phyloP scores from a whole-genome alignment of 2,113 vertebrate genomes.

The Rousettus leschenaultii region DNA sequence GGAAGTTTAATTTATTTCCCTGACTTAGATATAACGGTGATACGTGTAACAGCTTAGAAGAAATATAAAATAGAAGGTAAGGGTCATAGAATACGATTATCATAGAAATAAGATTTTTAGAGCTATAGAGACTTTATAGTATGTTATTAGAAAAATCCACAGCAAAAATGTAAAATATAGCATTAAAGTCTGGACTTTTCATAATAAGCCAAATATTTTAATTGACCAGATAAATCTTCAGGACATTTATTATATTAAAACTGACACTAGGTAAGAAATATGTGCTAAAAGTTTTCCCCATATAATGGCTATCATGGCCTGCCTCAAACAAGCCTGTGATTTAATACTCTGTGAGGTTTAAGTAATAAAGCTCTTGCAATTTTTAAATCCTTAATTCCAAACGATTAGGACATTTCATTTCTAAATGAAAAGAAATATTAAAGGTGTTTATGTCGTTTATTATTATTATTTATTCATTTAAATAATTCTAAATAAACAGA shows the following conservation, averaged over 20 bases:
- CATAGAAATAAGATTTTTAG: constrained; percentile 47
- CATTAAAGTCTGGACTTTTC: background rate
- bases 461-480: background rate
- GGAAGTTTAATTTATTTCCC: constrained; percentile 31
- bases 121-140: background rate
- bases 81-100: background rate
- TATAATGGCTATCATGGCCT: background rate
- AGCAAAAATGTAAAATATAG: background rate
- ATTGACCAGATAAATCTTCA: background rate
- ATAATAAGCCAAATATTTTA: constrained; percentile 26
- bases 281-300: background rate
- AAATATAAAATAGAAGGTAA: constrained; percentile 9
- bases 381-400: background rate
- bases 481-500: background rate
- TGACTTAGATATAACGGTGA: background rate
- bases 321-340: background rate
- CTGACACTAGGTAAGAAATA: background rate
- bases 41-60: background rate
- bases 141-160: background rate
- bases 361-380: background rate
- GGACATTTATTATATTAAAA: background rate
- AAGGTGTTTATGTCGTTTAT: background rate
- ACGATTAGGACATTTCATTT: background rate
- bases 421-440: background rate
- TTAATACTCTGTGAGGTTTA: background rate